Percentiles rank a stretch among this genome's conserved stretches.
Conservation (phyloP, 2,888 invertebrate species). For the Phyllotreta striolata region DNA sequence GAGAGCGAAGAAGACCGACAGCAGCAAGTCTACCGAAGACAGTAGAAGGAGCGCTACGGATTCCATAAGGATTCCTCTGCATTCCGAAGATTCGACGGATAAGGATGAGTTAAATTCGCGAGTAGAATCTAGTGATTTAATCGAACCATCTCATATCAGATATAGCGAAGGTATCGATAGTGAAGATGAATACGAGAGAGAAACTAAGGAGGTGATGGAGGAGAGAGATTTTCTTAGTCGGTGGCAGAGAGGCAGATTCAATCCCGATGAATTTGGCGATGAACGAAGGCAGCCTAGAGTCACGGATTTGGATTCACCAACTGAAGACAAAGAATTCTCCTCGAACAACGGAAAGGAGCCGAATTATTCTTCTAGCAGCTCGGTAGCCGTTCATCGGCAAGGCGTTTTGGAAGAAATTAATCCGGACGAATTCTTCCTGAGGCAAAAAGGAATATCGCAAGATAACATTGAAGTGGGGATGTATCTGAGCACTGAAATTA, state of each 20-base stretch:
- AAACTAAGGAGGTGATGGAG: slow-evolving; percentile 65
- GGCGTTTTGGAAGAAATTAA: slow-evolving; percentile 85
- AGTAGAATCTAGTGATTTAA: slow-evolving; percentile 40
- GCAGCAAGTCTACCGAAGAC: slow-evolving; percentile 34
- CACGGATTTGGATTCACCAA: slow-evolving; percentile 52
- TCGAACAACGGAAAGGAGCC: slow-evolving; percentile 57
- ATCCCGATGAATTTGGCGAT: slow-evolving; percentile 38
- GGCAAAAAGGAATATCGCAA: slow-evolving; percentile 82
- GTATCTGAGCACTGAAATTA: slow-evolving; percentile 80
- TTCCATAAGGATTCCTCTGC: slow-evolving; percentile 55
- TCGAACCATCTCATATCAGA: slow-evolving; percentile 54
- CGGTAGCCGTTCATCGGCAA: slow-evolving; percentile 64
- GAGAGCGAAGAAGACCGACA: slow-evolving; percentile 54
- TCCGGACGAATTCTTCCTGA: slow-evolving; percentile 86
- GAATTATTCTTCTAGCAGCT: slow-evolving; percentile 69
- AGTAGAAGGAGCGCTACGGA: slow-evolving; percentile 45
- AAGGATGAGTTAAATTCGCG: slow-evolving; percentile 23
- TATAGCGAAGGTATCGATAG: slow-evolving; percentile 59
- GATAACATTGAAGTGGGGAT: slow-evolving; percentile 82
- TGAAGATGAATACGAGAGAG: slow-evolving; percentile 64
- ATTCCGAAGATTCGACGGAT: slow-evolving; percentile 56
- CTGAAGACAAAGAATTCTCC: slow-evolving; percentile 38
- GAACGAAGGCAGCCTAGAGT: slow-evolving; percentile 39
- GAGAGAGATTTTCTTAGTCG: slow-evolving; percentile 54
- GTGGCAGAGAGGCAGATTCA: slow-evolving; percentile 60